Conservation (phyloP, 2,888 invertebrate genomes). For the Lymantria monacha region DNA sequence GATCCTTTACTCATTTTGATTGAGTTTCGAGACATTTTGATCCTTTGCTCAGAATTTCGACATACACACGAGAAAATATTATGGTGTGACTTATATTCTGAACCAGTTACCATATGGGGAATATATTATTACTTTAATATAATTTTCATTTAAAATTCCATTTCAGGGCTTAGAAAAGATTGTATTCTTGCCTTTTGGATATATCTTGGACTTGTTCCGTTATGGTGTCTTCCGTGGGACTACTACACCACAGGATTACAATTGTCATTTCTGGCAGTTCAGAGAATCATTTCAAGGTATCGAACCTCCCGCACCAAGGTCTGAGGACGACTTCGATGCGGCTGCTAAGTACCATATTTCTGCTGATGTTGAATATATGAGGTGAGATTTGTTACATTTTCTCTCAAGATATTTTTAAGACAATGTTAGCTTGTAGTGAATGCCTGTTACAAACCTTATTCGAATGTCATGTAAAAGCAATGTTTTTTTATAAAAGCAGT, state of each 20-base stretch:
- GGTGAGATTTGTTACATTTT: slow-evolving; percentile 59
- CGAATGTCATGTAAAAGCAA: no score
- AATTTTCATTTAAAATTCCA: not conserved
- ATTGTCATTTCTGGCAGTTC: slow-evolving; percentile 85
- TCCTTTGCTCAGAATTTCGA: no score
- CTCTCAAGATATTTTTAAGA: no score
- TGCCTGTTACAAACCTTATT: no score
- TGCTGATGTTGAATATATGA: slow-evolving; percentile 85
- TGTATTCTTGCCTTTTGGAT: slow-evolving; percentile 86
- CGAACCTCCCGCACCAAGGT: slow-evolving; percentile 83
- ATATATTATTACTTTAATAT: no score
- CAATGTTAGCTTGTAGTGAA: no score
- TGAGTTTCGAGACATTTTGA: no score
- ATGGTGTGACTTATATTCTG: no score
- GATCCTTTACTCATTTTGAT: no score
- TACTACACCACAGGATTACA: slow-evolving; percentile 82
- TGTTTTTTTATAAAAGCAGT: no score
- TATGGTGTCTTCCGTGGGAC: slow-evolving; percentile 86
- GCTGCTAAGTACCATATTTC: slow-evolving; percentile 87
- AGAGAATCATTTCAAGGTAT: slow-evolving; percentile 84
- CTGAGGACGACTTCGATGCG: slow-evolving; percentile 85
- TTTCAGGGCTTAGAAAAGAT: slow-evolving; percentile 86
- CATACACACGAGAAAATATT: no score
- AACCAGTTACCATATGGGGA: no score
- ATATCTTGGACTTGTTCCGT: slow-evolving; percentile 86